Evolutionary conservation across 1,140 invertebrate species (phyloP), one percentile per base, ranked within the genome.

Genomic region (Temnothorax curvispinosus): DNA sequence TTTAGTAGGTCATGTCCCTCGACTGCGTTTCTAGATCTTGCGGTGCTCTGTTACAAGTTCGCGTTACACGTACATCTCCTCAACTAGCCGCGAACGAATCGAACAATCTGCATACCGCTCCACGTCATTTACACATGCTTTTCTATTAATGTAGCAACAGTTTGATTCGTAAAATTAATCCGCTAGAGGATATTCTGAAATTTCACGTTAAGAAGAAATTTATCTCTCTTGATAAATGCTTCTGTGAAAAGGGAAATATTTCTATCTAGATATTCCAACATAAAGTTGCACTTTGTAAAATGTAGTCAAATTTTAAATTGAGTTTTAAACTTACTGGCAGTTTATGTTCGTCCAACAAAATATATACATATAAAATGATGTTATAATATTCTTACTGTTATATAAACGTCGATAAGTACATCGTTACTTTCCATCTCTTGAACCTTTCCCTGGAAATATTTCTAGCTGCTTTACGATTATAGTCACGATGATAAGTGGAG

Each of bases 1-100:
- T 80, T 80, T 69, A 80, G 47, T 80, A 69, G 77, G 77, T 80
- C 77, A 54, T 47, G 71, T 44, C 75, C 56, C 56, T 77, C 21
- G 77, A 21, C 35, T 32, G 15, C 27, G n/a, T 80, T 76, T 76
- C 44, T n/a, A 9, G 27, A 41, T 64, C 58, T 62, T 77, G 58
- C 58, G n/a, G 1, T 44, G 21, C 9, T 27, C 47, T n/a, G 13
- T 81, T 81, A 71, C 64, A 69, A 69, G 52, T 41, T 56, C 2
- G 21, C 35, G 38, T 54, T 80, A 54, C 35, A 54, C 77, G n/a
- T 38, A 27, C 38, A 41, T 15, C 3, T 6, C 38, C 38, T 21
- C 18, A 41, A 75, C 32, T 74, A 21, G 11, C 35, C 50, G 9
- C 50, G 32, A 56, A n/a, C 18, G 15, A 13, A 56, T 56, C 11